Evolutionary conservation across 2,888 invertebrate genomes (phyloP).

Genomic region (Dicranocentrus wangi): DNA sequence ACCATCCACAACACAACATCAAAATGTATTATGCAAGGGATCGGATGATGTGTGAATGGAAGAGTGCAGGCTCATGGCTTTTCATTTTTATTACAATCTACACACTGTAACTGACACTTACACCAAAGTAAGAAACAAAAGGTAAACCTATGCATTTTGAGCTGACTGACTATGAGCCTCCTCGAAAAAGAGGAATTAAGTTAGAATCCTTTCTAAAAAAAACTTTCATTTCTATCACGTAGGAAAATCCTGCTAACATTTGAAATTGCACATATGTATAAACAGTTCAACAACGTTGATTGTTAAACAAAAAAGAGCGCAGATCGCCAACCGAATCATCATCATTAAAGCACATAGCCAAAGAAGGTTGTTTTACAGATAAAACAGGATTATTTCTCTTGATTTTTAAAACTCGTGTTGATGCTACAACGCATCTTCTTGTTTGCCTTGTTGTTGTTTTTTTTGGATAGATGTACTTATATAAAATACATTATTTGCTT

Average conservation of each 20-base stretch:
- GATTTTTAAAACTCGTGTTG: neutral
- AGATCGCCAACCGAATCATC: neutral
- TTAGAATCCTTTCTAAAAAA: neutral
- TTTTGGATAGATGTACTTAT: too few relatives aligned
- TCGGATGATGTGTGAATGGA: too few relatives aligned
- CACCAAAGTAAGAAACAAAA: too few relatives aligned
- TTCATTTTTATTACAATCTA: too few relatives aligned
- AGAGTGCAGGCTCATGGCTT: too few relatives aligned
- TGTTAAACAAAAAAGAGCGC: neutral
- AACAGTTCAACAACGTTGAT: neutral
- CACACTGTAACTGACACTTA: too few relatives aligned
- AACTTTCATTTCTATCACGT: neutral
- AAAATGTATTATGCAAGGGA: too few relatives aligned
- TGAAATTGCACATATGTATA: neutral
- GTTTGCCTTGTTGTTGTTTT: neutral
- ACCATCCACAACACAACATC: too few relatives aligned
- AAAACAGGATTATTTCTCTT: slow-evolving; percentile 39
- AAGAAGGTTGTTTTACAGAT: slow-evolving; percentile 34
- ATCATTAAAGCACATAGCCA: slow-evolving; percentile 21
- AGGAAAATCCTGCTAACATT: slow-evolving; percentile 7
- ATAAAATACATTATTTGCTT: neutral
- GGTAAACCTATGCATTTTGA: too few relatives aligned
- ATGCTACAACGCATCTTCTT: neutral
- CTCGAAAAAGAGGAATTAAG: neutral
- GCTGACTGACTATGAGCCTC: neutral